Conservation (phyloP, 2,113 vertebrate genomes). For the Channa argus region DNA sequence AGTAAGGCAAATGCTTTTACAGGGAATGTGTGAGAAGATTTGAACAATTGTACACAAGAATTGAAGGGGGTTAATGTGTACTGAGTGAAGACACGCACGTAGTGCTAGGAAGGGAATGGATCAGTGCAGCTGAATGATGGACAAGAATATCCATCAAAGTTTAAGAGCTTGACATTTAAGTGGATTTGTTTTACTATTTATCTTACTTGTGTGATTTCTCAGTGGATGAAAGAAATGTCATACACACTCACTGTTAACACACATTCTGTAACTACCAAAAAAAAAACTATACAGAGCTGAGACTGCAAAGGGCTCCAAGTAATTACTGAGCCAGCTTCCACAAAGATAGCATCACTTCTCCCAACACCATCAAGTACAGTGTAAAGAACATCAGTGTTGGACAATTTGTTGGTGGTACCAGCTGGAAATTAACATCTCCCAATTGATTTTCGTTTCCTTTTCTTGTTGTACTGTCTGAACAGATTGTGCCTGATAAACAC, state of each 20-base stretch:
- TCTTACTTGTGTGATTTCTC: conserved; percentile 17
- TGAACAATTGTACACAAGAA: background rate
- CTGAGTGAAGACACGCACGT: conserved; percentile 42
- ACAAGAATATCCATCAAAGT: conserved; percentile 7
- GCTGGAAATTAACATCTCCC: conserved; percentile 51
- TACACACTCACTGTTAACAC: background rate
- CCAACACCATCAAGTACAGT: conserved; percentile 11
- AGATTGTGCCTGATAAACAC: conserved; percentile 39
- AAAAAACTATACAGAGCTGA: conserved; percentile 22
- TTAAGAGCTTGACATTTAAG: conserved; percentile 8
- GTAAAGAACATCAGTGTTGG: conserved; percentile 24
- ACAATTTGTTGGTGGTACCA: conserved; percentile 23
- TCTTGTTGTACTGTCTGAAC: conserved; percentile 42
- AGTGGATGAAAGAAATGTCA: conserved; percentile 17
- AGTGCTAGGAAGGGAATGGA: background rate
- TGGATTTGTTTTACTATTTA: background rate
- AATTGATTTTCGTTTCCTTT: conserved; percentile 47
- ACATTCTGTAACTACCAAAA: conserved; percentile 8
- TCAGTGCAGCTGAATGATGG: conserved; percentile 3
- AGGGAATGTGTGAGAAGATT: conserved; percentile 38
- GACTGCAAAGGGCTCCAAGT: conserved; percentile 14
- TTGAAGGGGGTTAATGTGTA: background rate
- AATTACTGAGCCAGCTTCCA: conserved; percentile 15
- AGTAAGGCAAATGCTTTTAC: conserved; percentile 56
- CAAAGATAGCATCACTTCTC: conserved; percentile 18